Percentiles rank a stretch among this genome's conserved stretches.
phyloP scores from a whole-genome alignment of 2,888 invertebrate species.

The Limnephilus marmoratus region DNA sequence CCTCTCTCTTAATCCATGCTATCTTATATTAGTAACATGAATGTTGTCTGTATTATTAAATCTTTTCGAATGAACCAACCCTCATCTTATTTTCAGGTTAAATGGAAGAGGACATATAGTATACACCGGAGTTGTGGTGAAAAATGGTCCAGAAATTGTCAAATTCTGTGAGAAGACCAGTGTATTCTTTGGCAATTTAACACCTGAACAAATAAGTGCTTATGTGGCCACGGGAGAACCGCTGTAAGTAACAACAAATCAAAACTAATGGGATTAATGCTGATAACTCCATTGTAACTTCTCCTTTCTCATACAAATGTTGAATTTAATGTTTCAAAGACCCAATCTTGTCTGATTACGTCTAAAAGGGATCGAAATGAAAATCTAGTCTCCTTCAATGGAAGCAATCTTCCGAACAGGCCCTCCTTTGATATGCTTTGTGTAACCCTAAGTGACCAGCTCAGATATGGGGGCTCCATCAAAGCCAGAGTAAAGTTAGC shows the following conservation, averaged over 20 bases:
- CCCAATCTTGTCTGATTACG: too few relatives aligned
- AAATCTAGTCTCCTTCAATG: too few relatives aligned
- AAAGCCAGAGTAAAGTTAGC: too few relatives aligned
- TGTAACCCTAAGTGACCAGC: too few relatives aligned
- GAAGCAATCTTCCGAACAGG: too few relatives aligned
- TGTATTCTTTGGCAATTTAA: slow-evolving; percentile 88
- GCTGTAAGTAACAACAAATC: slow-evolving; percentile 79
- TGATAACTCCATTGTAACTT: background rate
- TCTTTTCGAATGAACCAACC: background rate
- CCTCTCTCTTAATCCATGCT: background rate
- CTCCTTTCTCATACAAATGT: background rate
- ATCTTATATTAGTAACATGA: background rate
- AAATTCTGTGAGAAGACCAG: slow-evolving; percentile 89
- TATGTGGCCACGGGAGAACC: slow-evolving; percentile 95
- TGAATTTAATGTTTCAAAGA: too few relatives aligned
- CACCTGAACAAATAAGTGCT: slow-evolving; percentile 84
- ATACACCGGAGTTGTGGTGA: slow-evolving; percentile 91
- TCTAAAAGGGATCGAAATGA: too few relatives aligned
- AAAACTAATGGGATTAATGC: background rate
- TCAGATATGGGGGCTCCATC: too few relatives aligned
- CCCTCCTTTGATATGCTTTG: too few relatives aligned
- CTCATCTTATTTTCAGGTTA: slow-evolving; percentile 77
- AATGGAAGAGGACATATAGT: slow-evolving; percentile 88
- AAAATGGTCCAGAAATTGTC: slow-evolving; percentile 77
- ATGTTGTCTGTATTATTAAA: background rate